A percentile compares a stretch with the other conserved stretches of the same genome.
phyloP scores from a whole-genome alignment of 2,888 invertebrate species.

The Therioaphis trifolii region DNA sequence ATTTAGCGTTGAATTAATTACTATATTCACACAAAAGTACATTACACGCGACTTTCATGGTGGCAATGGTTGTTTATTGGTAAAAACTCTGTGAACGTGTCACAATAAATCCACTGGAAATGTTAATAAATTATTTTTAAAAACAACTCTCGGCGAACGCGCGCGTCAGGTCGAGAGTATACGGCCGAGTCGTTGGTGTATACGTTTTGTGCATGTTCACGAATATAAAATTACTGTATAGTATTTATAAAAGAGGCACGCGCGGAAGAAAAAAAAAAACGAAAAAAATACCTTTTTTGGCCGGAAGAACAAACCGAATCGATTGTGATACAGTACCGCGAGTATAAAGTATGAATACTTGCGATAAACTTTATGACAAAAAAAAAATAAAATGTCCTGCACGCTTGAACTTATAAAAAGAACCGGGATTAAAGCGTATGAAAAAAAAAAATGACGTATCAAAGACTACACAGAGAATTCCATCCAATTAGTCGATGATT shows the following conservation, averaged over 20 bases:
- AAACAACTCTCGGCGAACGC: constrained; percentile 10
- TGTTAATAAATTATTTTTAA: constrained; percentile 49
- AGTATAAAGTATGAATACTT: no score
- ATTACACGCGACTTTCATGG: background rate
- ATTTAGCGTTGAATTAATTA: constrained; percentile 43
- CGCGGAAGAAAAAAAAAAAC: background rate
- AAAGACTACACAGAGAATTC: constrained; percentile 7
- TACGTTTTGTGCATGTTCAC: background rate
- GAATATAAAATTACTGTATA: background rate
- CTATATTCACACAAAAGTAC: background rate
- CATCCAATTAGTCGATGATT: constrained; percentile 47
- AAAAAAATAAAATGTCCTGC: no score
- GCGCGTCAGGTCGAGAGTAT: background rate
- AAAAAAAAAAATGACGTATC: constrained; percentile 17
- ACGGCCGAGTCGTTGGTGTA: no score
- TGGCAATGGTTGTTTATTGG: constrained; percentile 12
- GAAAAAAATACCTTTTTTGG: no score
- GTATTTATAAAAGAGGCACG: background rate
- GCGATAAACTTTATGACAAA: background rate
- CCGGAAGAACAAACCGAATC: no score
- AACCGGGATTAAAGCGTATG: background rate
- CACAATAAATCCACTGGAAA: constrained; percentile 43
- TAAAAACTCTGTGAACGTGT: constrained; percentile 20
- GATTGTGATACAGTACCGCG: no score
- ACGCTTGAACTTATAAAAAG: background rate